These are phyloP conservation scores for Fragum sueziense DNA, from an alignment of 2,888 invertebrate genomes.

Conservation along the genomic window DNA sequence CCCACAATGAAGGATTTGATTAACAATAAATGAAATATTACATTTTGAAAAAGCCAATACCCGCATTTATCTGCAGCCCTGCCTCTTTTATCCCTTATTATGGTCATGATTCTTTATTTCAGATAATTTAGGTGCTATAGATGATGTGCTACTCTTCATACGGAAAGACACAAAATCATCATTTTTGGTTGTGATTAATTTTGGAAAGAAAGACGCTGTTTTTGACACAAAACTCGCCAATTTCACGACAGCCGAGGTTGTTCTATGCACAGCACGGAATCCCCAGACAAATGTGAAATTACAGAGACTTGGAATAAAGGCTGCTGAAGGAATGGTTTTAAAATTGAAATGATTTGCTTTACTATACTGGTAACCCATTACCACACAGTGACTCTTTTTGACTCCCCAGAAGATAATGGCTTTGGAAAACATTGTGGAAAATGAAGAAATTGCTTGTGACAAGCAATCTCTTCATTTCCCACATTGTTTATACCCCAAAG, in stretches of 20 bases:
- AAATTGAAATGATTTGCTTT: background rate
- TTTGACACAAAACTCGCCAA: background rate
- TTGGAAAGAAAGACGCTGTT: conserved; percentile 44
- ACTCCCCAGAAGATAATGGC: too few species aligned
- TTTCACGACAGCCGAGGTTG: background rate
- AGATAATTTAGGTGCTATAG: conserved; percentile 4
- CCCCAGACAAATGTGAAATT: background rate
- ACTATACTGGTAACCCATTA: too few species aligned
- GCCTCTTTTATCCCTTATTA: background rate
- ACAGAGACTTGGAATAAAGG: background rate
- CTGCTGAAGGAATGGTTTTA: conserved; percentile 1
- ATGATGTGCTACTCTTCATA: conserved; percentile 67
- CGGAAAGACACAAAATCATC: conserved; percentile 51
- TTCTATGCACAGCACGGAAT: background rate
- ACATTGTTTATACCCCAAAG: too few species aligned
- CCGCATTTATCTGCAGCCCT: conserved; percentile 33
- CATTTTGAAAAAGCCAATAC: too few species aligned
- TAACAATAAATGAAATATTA: too few species aligned
- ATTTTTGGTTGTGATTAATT: conserved; percentile 73
- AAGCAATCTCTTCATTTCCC: too few species aligned
- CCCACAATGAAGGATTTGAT: too few species aligned
- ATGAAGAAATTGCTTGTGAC: too few species aligned
- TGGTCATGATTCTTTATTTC: background rate
- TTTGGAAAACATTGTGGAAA: too few species aligned
- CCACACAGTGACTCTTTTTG: too few species aligned